Base-by-base conservation (phyloP, 2,113 vertebrate genomes). In the Clarias gariepinus region DNA sequence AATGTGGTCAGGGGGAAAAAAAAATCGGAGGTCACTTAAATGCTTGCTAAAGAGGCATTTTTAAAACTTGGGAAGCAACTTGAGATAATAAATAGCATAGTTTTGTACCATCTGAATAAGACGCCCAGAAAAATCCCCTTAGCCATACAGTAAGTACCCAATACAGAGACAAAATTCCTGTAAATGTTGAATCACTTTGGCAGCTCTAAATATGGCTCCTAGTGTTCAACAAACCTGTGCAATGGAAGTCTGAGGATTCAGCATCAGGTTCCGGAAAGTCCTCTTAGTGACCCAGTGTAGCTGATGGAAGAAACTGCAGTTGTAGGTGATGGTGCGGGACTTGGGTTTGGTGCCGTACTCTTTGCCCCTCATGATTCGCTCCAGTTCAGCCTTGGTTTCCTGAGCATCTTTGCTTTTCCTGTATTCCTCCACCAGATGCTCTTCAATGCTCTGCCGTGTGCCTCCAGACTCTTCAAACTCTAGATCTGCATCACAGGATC, bases 221-320 rank as follows among this genome's bases (percentile, higher is more conserved):
- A 36, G 30, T 71, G 8, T 74, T 1, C 25, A 12, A 74, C 33
- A 60, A 74, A 99, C 98, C 97, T 98, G 96, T 30, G 97, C 96
- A 87, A 98, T 87, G 3, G 97, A 98, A 3, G 95, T 96, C 90
- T 98, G 96, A 7, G 97, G 97, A 85, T 96, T 97, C 63, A 98
- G 89, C 83, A 97, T 16, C 16, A 98, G 90, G 78, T 97, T 97
- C 93, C 95, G 96, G 88, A 98, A 96, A 0, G 96, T 96, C 87
- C 97, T 96, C 55, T 64, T 96, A 0, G 95, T 92, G 81, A 99
- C 94, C 97, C 96, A 98, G 19, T 88, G 93, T 19, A 99, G 92
- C 90, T 99, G 98, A 77, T 97, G 96, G 52, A 93, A 89, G 93
- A 98, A 98, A 28, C 97, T 94, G 55, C 92, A 97, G 90, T 95